Base-by-base conservation (phyloP, 2,113 vertebrate species). In the Antennarius striatus region DNA sequence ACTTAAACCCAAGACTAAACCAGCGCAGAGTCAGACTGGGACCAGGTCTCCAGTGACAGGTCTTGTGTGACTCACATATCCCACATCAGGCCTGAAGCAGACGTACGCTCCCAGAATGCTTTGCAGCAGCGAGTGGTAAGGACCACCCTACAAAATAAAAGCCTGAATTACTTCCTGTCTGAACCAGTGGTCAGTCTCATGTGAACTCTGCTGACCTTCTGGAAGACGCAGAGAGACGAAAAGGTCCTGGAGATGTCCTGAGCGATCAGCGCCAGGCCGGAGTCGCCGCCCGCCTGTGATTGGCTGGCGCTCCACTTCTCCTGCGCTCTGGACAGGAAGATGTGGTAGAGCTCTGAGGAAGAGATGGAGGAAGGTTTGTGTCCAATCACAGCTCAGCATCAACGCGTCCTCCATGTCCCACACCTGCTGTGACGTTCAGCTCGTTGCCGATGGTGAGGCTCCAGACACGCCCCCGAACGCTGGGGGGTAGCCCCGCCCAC, bases 401-500 rank as follows among this genome's bases (percentile, higher is more conserved):
- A 36, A 36, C 32, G 32, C 4, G 32, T 36, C 32, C 32, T 12
- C 42, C 10, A 11, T 10, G 42, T 12, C 11, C 11, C 11, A 43
- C 5, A 36, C 98, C 98, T 85, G 95, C 93, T 53, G 98, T 99
- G 88, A 99, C 99, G 93, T 99, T 99, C 83, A 99, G 93, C 87
- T 99, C 98, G 17, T 99, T 99, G 86, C 96, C 95, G 74, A 99
- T 94, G 83, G 98, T 96, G 65, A 99, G 95, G 86, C 96, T 98
- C 98, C 98, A 99, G 63, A 99, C 98, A 87, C 94, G 92, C 67
- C 97, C 97, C 81, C 98, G 93, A 71, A 99, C 94, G 54, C 96
- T 97, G 51, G 98, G 98, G 29, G 98, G 98, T 50, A 99, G 94
- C 30, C 98, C 98, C 85, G 98, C 96, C 98, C 98, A 99, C 98